Evolutionary conservation across 2,113 vertebrate species (phyloP), one percentile per base, ranked within the genome.

Genomic region (Pachypanchax playfairii): DNA sequence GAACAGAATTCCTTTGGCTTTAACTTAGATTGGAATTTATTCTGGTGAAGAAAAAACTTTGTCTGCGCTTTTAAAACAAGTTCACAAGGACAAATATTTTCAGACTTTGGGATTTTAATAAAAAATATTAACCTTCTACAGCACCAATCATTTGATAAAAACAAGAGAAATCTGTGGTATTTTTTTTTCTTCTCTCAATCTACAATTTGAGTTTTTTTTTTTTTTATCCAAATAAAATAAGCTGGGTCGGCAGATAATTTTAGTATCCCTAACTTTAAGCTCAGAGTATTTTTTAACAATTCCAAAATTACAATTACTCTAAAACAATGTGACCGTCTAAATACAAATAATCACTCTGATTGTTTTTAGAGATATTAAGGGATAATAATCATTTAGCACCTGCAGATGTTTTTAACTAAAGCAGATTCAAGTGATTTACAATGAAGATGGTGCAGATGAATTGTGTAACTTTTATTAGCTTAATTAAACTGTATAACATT

Each of bases 271-370:
- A n/a, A n/a, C n/a, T n/a, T n/a, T n/a, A n/a, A n/a, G n/a, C n/a
- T n/a, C n/a, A n/a, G n/a, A n/a, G n/a, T n/a, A n/a, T n/a, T n/a
- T n/a, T n/a, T n/a, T n/a, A n/a, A n/a, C n/a, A n/a, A n/a, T n/a
- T n/a, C n/a, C n/a, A n/a, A n/a, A n/a, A n/a, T n/a, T n/a, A n/a
- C n/a, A n/a, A n/a, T n/a, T 67, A 70, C 31, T 42, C 64, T 46
- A 13, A 51, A 60, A 71, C 18, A 5, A n/a, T 47, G 41, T 36
- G 35, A 41, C 47, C 51, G n/a, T n/a, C 1, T 5, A 29, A 77
- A 59, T 59, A 58, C 28, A 59, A 72, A 38, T 47, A 0, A 41
- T 47, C 15, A 39, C n/a, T 62, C 10, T 52, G n/a, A 43, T 48
- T 35, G 60, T 62, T 58, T 41, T 44, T 0, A 3, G 12, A 18